Evolutionary conservation across 1,140 invertebrate genomes (phyloP).

Genomic region (Cotesia chilonis): DNA sequence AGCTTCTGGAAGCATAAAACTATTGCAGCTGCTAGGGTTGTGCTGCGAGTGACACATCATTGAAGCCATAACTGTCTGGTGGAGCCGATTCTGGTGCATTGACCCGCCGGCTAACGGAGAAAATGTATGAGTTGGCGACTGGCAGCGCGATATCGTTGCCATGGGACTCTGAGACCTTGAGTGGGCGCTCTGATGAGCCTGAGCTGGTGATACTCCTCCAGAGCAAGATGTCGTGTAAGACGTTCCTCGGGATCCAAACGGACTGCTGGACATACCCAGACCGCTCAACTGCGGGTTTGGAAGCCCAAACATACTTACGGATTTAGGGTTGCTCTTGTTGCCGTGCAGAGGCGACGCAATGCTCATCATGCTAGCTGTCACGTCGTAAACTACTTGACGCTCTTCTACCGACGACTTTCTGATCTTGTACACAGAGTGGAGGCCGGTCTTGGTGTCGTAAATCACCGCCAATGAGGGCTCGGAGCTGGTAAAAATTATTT

Average conservation of each 20-base stretch:
- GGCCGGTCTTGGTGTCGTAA: conserved; percentile 78
- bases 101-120: conserved; percentile 50
- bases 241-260: conserved; percentile 55
- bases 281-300: conserved; percentile 49
- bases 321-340: conserved; percentile 51
- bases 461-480: conserved; percentile 76
- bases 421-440: conserved; percentile 85
- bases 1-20: conserved; percentile 52
- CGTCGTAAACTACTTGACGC: conserved; percentile 69
- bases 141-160: conserved; percentile 66
- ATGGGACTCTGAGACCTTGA: conserved; percentile 72
- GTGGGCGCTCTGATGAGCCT: conserved; percentile 55
- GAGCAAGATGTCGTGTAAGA: conserved; percentile 57
- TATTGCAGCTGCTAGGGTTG: conserved; percentile 50
- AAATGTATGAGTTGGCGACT: conserved; percentile 61
- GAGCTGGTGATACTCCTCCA: conserved; percentile 49
- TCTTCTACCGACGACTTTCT: conserved; percentile 80
- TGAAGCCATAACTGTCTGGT: conserved; percentile 56
- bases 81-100: conserved; percentile 52
- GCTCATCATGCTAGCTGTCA: conserved; percentile 62
- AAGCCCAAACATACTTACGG: conserved; percentile 58
- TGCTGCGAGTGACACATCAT: conserved; percentile 51
- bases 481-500: conserved; percentile 71
- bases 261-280: conserved; percentile 49
- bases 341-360: conserved; percentile 57